phyloP scores from a whole-genome alignment of 1,140 invertebrate species.

The Pseudomyrmex gracilis region DNA sequence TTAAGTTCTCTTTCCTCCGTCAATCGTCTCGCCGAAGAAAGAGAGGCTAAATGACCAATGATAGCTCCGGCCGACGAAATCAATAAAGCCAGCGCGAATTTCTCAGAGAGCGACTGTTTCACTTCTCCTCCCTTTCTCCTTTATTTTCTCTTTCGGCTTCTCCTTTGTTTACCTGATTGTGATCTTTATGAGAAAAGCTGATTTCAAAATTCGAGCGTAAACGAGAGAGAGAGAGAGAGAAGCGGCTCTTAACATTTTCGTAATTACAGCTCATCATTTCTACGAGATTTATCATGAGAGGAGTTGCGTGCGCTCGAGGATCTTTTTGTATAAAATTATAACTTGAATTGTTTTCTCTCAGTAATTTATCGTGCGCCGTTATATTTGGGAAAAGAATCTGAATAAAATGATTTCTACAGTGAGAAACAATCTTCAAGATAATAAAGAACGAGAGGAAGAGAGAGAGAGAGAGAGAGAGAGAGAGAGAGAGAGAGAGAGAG shows the following conservation, averaged over 20 bases:
- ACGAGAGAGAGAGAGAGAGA: neutral
- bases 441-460: too few relatives aligned
- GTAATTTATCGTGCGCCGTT: neutral
- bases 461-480: neutral
- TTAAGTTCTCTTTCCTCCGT: neutral
- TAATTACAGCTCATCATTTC: neutral
- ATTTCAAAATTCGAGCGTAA: neutral
- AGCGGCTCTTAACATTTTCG: neutral
- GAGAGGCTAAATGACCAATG: constrained; percentile 61
- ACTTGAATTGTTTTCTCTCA: neutral
- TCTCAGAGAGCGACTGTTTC: neutral
- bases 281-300: too few relatives aligned
- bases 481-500: neutral
- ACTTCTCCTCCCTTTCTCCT: constrained; percentile 17
- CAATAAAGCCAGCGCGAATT: constrained; percentile 68
- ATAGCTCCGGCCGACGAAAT: constrained; percentile 63
- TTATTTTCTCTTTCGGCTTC: neutral
- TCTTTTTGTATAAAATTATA: neutral
- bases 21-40: constrained; percentile 32
- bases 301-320: too few relatives aligned
- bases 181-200: neutral
- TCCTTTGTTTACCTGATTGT: neutral
- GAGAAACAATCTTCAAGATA: too few relatives aligned
- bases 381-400: neutral
- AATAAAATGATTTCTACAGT: neutral